Evolutionary conservation across 2,797 vertebrate species (phyloP), one percentile per base, ranked within the genome.

Genomic region (Picus viridis): DNA sequence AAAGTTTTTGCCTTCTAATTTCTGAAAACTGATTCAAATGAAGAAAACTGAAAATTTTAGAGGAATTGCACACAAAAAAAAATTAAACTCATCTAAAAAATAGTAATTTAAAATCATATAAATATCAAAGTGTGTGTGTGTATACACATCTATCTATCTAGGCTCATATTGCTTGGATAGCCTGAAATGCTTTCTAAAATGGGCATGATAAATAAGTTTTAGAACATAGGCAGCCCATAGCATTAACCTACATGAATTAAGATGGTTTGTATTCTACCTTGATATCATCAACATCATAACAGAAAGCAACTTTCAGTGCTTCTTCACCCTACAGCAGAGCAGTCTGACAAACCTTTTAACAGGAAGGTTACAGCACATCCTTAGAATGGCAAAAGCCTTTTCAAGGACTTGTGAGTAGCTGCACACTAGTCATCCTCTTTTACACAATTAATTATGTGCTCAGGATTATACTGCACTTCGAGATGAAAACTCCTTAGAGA

Each of bases 361-460:
- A 70, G 16, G 24, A 51, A 79, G 12, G 32, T 32, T 57, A 73
- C 27, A 61, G 27, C 12, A 74, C 71, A 79, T 12, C 49, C 49
- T 79, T 32, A 71, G 57, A 88, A 84, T 6, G 15, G 57, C 36
- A 89, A 89, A 92, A 88, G n/a, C n/a, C 49, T 86, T 80, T 41
- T 56, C 69, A 89, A 80, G 29, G 45, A 56, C 64, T 65, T 79
- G 20, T 67, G 13, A 59, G 34, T 23, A 72, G 45, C 30, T 34
- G 69, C 69, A 75, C 80, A 69, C 24, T 51, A 87, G 57, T 53
- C 76, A 77, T 47, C 43, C 34, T 68, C 90, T 73, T 82, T 67
- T 34, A 43, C 30, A 70, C 67, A 86, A 92, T 83, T 94, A 81
- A 91, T 83, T 94, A 45, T 82, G 67, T 84, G 71, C 59, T 83